Conservation (phyloP, 2,797 vertebrate species). For the Sebastes iracundus region DNA sequence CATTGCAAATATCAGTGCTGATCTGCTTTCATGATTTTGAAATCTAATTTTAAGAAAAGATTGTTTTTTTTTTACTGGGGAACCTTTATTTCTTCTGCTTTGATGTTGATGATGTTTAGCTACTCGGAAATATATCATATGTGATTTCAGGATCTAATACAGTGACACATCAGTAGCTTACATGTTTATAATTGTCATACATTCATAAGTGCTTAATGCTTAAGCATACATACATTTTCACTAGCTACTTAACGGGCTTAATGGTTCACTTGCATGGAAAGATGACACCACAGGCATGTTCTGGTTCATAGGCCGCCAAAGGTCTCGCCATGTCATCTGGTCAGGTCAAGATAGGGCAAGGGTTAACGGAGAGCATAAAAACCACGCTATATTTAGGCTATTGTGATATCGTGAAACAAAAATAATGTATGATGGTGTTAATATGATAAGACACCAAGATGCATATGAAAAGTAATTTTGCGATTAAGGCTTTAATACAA, state of each 20-base stretch:
- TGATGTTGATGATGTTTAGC: background rate
- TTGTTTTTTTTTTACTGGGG: fast-evolving
- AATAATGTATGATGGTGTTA: background rate
- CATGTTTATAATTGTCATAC: slow-evolving; percentile 1
- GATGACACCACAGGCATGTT: slow-evolving; percentile 21
- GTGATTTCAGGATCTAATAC: background rate
- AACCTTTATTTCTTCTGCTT: background rate
- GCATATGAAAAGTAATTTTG: background rate
- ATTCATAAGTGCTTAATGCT: slow-evolving; percentile 10
- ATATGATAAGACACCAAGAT: background rate
- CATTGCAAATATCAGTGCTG: background rate
- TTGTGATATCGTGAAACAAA: background rate
- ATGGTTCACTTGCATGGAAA: slow-evolving; percentile 26
- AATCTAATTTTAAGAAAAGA: background rate
- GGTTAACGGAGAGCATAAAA: background rate
- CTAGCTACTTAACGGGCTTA: slow-evolving; percentile 34
- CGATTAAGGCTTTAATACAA: background rate
- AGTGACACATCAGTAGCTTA: background rate
- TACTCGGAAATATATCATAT: background rate
- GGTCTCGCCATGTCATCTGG: background rate
- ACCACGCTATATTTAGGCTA: background rate
- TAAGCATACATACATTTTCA: slow-evolving; percentile 17
- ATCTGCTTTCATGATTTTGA: background rate
- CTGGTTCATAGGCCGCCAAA: slow-evolving; percentile 7
- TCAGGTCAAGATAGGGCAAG: slow-evolving; percentile 1